Percentiles rank a stretch among this genome's conserved stretches.
phyloP scores from a whole-genome alignment of 2,888 invertebrate species.

The Ectropis crepuscularia region DNA sequence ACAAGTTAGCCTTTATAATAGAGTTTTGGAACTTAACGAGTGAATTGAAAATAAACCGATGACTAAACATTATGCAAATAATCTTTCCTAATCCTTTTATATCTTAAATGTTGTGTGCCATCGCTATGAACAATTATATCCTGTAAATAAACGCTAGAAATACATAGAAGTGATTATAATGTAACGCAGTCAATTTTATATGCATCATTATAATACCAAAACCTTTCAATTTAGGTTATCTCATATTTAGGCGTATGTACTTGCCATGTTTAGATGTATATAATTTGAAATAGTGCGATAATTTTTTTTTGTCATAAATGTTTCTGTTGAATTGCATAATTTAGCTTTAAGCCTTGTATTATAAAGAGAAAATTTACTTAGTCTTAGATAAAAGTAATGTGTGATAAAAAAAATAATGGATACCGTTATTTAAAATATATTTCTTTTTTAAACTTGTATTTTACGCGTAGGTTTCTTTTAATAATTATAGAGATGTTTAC shows the following conservation, averaged over 20 bases:
- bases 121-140: slow-evolving; percentile 65
- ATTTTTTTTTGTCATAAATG: slow-evolving; percentile 73
- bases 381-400: slow-evolving; percentile 58
- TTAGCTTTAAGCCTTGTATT: slow-evolving; percentile 68
- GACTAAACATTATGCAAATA: slow-evolving; percentile 2
- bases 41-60: too few relatives aligned
- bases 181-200: slow-evolving; percentile 79
- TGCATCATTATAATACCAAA: slow-evolving; percentile 63
- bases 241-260: slow-evolving; percentile 55
- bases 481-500: slow-evolving; percentile 45
- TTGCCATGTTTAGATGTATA: slow-evolving; percentile 67
- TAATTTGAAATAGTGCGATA: slow-evolving; percentile 51
- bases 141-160: slow-evolving; percentile 62
- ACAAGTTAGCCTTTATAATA: slow-evolving; percentile 1
- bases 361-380: slow-evolving; percentile 27
- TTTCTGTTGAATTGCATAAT: slow-evolving; percentile 77
- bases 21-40: too few relatives aligned
- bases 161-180: slow-evolving; percentile 53
- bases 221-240: slow-evolving; percentile 47
- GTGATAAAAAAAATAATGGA: slow-evolving; percentile 44
- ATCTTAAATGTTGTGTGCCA: slow-evolving; percentile 58
- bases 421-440: slow-evolving; percentile 59
- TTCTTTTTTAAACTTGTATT: slow-evolving; percentile 68
- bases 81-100: slow-evolving; percentile 9
- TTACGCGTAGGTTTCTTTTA: slow-evolving; percentile 55